Conservation (phyloP, 2,888 invertebrate genomes). For the Drosophila peninsularis region DNA sequence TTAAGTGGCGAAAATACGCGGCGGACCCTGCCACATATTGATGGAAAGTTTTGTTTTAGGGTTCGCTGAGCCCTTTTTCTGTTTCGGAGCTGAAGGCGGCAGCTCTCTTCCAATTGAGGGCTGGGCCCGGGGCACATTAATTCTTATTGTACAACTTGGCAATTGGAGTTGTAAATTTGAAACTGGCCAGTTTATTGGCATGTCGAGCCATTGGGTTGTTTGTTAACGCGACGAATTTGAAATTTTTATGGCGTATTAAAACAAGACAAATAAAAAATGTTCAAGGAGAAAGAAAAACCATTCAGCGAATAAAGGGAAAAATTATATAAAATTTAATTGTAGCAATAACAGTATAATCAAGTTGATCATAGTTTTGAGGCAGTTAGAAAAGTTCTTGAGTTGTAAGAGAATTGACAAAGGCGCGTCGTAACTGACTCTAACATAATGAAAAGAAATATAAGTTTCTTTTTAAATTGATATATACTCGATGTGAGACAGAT, state of each 20-base stretch:
- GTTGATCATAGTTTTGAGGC: not conserved
- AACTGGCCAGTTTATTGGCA: conserved; percentile 48
- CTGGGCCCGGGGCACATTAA: conserved; percentile 67
- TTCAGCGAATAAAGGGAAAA: not conserved
- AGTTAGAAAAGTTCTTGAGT: not conserved
- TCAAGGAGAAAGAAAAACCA: not conserved
- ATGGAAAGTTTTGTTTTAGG: conserved; percentile 55
- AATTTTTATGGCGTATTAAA: conserved; percentile 17
- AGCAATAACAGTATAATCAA: not conserved
- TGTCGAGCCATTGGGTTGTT: conserved; percentile 39
- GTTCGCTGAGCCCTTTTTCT: conserved; percentile 63
- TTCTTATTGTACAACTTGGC: conserved; percentile 54
- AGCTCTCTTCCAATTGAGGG: conserved; percentile 63
- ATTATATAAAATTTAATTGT: not conserved
- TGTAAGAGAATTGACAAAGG: not conserved
- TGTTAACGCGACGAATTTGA: conserved; percentile 31
- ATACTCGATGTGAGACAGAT: no score
- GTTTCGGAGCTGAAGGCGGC: conserved; percentile 21
- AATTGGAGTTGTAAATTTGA: conserved; percentile 44
- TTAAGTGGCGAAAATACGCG: conserved; percentile 72
- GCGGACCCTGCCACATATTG: conserved; percentile 31
- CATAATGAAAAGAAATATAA: no score
- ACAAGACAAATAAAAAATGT: not conserved
- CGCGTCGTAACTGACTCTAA: not conserved
- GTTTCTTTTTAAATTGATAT: no score